Base-by-base conservation (phyloP, 2,888 invertebrate genomes). In the Euproctis similis region DNA sequence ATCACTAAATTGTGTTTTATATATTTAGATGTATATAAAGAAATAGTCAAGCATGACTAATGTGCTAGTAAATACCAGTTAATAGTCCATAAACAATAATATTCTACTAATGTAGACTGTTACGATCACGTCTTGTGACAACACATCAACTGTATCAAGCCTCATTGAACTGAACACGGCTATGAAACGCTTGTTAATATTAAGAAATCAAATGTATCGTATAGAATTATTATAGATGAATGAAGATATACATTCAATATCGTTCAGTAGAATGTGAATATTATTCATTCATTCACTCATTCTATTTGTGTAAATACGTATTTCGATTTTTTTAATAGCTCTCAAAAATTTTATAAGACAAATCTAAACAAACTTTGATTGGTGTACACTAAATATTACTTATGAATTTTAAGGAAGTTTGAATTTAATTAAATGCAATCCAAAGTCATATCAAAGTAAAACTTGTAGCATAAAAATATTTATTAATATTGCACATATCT, bases 101-200 rank as follows among this genome's bases (percentile, higher is more conserved):
- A 64, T 63, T 63, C 64, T 55, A 68, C 68, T 76, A 72, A 74
- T 72, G 71, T 53, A 69, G 71, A 70, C 75, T 60, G 77, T 78
- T 72, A 74, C 66, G 71, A 74, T n/a, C n/a, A n/a, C 64, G 69
- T 70, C 68, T 64, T 61, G 53, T 51, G 60, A 66, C 73, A 74
- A 70, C 72, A 64, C 70, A 80, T 78, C 71, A 75, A 71, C 61
- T 64, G 59, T 62, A 65, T 59, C 76, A 76, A 73, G 78, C 71
- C 61, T 73, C 81, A 78, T 81, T 80, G 75, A 78, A 64, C 68
- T 61, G 63, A 70, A 69, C 68, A 70, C 70, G 65, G 48, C 55
- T 59, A 64, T 73, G 64, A 72, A 74, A 72, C 62, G 60, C 56
- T 46, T 54, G 63, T 59, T 55, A 53, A 53, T 58, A 70, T 65